phyloP scores from a whole-genome alignment of 2,888 invertebrate genomes.

The Pimpla rufipes region DNA sequence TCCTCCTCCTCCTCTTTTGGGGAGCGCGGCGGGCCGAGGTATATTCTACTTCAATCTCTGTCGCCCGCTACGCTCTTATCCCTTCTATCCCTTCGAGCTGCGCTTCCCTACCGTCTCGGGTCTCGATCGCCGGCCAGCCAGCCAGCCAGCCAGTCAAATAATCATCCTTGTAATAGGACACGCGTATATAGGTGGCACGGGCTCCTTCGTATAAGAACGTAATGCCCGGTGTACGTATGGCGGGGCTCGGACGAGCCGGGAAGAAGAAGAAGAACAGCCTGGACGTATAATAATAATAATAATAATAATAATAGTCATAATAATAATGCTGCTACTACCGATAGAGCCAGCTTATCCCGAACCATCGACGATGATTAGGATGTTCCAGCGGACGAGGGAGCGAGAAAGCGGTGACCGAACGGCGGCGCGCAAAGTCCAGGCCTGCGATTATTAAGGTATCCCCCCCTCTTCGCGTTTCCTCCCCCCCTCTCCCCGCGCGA shows the following conservation, averaged over 20 bases:
- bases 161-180: slow-evolving; percentile 77
- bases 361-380: slow-evolving; percentile 75
- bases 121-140: slow-evolving; percentile 36
- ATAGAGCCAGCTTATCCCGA: slow-evolving; percentile 71
- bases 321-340: slow-evolving; percentile 61
- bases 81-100: slow-evolving; percentile 34
- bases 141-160: slow-evolving; percentile 73
- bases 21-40: slow-evolving; percentile 40
- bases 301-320: slow-evolving; percentile 55
- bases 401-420: slow-evolving; percentile 47
- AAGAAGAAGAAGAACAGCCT: slow-evolving; percentile 29
- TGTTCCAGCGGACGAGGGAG: slow-evolving; percentile 56
- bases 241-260: slow-evolving; percentile 7
- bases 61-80: slow-evolving; percentile 24
- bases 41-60: slow-evolving; percentile 19
- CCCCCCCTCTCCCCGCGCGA: background rate
- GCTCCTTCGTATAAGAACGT: background rate
- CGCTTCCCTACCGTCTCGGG: slow-evolving; percentile 11
- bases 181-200: slow-evolving; percentile 66
- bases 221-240: slow-evolving; percentile 20
- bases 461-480: slow-evolving; percentile 23
- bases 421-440: slow-evolving; percentile 39
- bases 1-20: background rate
- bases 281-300: slow-evolving; percentile 72
- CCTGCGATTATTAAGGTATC: slow-evolving; percentile 67